These are phyloP conservation scores for Abrostola tripartita DNA, from an alignment of 2,888 invertebrate genomes.

Conservation along the genomic window DNA sequence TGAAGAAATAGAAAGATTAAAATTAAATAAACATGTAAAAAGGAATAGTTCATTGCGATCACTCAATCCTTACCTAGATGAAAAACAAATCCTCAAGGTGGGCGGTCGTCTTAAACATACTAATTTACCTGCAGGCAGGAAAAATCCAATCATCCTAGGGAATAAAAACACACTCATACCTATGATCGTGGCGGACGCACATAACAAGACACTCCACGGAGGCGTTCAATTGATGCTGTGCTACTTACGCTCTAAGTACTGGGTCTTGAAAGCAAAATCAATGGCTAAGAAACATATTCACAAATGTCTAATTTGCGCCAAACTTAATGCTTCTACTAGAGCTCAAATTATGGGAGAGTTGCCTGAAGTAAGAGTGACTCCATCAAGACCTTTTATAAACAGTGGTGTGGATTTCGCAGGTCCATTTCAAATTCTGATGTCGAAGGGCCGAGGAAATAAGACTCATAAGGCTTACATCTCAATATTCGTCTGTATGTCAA, in stretches of 20 bases:
- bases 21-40: conserved; percentile 27
- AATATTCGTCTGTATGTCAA: conserved; percentile 8
- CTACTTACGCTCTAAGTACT: conserved; percentile 4
- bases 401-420: conserved; percentile 14
- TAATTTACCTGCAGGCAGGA: background rate
- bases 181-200: conserved; percentile 3
- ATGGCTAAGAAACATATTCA: conserved; percentile 10
- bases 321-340: background rate
- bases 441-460: conserved; percentile 7
- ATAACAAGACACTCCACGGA: conserved; percentile 1
- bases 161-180: background rate
- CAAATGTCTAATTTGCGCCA: conserved; percentile 7
- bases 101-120: background rate
- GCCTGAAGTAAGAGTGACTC: conserved; percentile 2
- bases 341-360: background rate
- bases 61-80: conserved; percentile 46
- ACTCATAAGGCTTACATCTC: conserved; percentile 4
- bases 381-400: conserved; percentile 1
- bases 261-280: conserved; percentile 1
- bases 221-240: conserved; percentile 1
- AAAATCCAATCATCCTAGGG: background rate
- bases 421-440: background rate
- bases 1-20: conserved; percentile 26
- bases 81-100: conserved; percentile 2
- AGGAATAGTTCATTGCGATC: conserved; percentile 33